Conservation (phyloP, 2,797 vertebrate genomes). For the Geotrypetes seraphini region DNA sequence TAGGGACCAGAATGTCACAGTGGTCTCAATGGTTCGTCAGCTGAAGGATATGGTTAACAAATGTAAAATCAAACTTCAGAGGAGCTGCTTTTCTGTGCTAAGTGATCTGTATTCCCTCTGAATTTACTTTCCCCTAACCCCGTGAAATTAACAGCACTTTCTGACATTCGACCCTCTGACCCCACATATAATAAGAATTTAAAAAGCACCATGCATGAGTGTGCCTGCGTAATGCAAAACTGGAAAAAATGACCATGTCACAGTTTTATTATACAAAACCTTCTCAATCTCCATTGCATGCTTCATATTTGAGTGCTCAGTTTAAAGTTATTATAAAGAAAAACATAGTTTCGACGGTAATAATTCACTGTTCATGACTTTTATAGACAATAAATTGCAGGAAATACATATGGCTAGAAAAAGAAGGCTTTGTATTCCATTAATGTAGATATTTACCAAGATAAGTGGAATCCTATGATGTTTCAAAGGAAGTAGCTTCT, state of each 20-base stretch:
- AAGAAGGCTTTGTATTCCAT: constrained; percentile 49
- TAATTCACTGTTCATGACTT: constrained; percentile 64
- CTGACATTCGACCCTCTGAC: constrained; percentile 84
- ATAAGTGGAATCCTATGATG: constrained; percentile 40
- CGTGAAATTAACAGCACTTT: constrained; percentile 99
- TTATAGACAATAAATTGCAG: constrained; percentile 69
- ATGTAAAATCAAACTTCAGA: constrained; percentile 76
- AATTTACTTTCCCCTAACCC: constrained; percentile 99
- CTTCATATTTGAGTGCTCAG: constrained; percentile 58
- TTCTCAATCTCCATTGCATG: constrained; percentile 64
- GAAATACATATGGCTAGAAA: constrained; percentile 48
- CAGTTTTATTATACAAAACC: constrained; percentile 71
- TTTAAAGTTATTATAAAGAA: constrained; percentile 66
- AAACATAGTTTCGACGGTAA: constrained; percentile 58
- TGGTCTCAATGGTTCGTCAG: constrained; percentile 81
- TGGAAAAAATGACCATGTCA: constrained; percentile 76
- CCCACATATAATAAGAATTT: constrained; percentile 97
- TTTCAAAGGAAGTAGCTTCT: constrained; percentile 35
- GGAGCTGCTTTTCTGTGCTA: constrained; percentile 84
- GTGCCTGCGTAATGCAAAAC: constrained; percentile 85
- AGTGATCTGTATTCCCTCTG: constrained; percentile 99
- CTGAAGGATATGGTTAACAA: constrained; percentile 93
- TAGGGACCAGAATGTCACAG: constrained; percentile 67
- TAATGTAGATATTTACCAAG: constrained; percentile 66
- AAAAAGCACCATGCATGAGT: constrained; percentile 97